phyloP scores from a whole-genome alignment of 2,797 vertebrate species.

The Anas bernieri region DNA sequence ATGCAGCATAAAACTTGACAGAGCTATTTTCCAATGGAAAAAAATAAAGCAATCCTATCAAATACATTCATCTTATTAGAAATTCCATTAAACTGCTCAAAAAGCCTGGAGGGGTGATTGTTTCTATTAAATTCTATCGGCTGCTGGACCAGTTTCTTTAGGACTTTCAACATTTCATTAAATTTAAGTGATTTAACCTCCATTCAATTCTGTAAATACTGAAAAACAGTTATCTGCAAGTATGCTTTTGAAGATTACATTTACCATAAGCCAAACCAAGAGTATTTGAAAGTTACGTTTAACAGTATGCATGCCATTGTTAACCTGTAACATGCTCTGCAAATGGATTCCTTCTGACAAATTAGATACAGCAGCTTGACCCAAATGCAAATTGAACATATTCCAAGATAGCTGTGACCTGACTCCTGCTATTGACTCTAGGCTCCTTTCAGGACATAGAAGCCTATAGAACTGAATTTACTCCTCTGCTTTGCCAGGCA shows the following conservation, averaged over 20 bases:
- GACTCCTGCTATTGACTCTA: background rate
- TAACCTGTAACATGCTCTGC: background rate
- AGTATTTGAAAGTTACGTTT: background rate
- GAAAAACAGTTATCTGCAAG: background rate
- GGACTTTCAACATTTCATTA: background rate
- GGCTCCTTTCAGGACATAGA: background rate
- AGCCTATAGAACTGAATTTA: background rate
- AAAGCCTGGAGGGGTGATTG: background rate
- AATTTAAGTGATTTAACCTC: background rate
- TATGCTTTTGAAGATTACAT: background rate
- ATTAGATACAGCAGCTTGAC: background rate
- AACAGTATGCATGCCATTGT: background rate
- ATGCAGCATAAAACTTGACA: background rate
- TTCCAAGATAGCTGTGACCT: background rate
- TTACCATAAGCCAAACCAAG: background rate
- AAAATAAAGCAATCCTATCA: background rate
- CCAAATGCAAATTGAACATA: background rate
- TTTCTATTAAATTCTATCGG: background rate
- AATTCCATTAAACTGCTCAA: slow-evolving; percentile 9
- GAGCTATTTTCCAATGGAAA: background rate
- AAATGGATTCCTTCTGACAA: background rate
- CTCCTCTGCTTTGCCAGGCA: background rate
- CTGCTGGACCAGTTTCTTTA: background rate
- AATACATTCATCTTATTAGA: background rate
- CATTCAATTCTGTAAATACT: background rate